These are phyloP conservation scores for Halichoeres trimaculatus DNA, from an alignment of 2,113 vertebrate genomes.

Conservation along the genomic window DNA sequence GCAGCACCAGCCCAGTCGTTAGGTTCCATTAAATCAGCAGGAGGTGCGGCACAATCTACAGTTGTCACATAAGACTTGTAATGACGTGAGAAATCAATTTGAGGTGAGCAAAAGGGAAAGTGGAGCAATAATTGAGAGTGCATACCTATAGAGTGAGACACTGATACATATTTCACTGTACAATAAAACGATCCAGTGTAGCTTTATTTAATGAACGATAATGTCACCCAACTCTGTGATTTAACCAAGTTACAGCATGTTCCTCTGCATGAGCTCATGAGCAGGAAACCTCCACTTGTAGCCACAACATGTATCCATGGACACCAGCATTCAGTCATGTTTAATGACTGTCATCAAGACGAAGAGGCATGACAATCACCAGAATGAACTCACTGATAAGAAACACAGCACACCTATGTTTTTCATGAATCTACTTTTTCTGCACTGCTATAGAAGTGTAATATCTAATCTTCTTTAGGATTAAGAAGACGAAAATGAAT, in stretches of 20 bases:
- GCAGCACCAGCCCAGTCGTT: slow-evolving; percentile 31
- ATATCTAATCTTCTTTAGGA: no score
- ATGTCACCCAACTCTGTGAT: slow-evolving; percentile 25
- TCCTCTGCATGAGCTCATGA: slow-evolving; percentile 1
- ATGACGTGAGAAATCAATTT: slow-evolving; percentile 59
- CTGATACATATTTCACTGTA: neutral
- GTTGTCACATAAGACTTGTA: slow-evolving; percentile 51
- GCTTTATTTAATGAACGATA: neutral
- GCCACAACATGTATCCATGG: neutral
- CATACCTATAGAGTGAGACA: neutral
- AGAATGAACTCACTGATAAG: neutral
- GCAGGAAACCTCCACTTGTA: neutral
- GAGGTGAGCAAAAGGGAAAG: slow-evolving; percentile 17
- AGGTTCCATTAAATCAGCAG: slow-evolving; percentile 60
- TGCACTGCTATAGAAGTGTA: no score
- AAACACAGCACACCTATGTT: no score
- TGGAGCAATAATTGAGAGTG: neutral
- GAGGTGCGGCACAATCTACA: slow-evolving; percentile 47
- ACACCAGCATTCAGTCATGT: slow-evolving; percentile 28
- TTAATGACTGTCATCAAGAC: slow-evolving; percentile 34
- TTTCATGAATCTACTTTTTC: no score
- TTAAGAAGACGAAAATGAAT: no score
- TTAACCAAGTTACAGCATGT: neutral
- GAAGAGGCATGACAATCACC: neutral
- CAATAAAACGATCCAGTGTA: neutral